These are phyloP conservation scores for Helogale parvula DNA, from an alignment of 2,113 vertebrate species.

Conservation along the genomic window DNA sequence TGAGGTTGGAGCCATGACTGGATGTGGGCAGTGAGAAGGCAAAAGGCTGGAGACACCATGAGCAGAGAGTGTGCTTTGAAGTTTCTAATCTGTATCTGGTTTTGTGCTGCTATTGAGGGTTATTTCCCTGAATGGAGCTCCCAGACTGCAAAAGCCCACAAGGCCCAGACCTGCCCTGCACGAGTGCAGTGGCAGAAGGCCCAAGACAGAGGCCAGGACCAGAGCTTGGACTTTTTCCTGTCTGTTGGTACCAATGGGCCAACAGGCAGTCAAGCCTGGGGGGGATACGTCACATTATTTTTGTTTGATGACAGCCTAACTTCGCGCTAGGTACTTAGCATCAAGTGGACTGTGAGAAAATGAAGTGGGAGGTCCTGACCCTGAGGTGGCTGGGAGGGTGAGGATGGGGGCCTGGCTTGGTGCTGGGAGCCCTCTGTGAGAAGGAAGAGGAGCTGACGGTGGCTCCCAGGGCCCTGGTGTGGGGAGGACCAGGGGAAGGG, in stretches of 20 bases:
- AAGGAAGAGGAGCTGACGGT: background rate
- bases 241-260: background rate
- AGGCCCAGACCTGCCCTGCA: background rate
- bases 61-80: fast-evolving
- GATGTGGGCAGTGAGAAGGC: background rate
- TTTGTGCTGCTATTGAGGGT: background rate
- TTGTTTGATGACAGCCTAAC: background rate
- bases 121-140: background rate
- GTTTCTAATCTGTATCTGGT: fast-evolving
- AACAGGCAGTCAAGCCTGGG: too few relatives aligned
- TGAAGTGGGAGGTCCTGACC: background rate
- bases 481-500: background rate
- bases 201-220: background rate
- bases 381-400: background rate
- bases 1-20: background rate
- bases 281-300: fast-evolving
- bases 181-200: background rate
- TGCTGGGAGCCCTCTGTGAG: background rate
- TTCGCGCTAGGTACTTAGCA: background rate
- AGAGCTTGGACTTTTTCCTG: background rate
- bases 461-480: background rate
- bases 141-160: background rate
- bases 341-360: background rate
- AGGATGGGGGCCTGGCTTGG: background rate
- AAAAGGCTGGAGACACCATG: background rate